Conservation (phyloP, 1,140 invertebrate species). For the Caenorhabditis tropicalis region DNA sequence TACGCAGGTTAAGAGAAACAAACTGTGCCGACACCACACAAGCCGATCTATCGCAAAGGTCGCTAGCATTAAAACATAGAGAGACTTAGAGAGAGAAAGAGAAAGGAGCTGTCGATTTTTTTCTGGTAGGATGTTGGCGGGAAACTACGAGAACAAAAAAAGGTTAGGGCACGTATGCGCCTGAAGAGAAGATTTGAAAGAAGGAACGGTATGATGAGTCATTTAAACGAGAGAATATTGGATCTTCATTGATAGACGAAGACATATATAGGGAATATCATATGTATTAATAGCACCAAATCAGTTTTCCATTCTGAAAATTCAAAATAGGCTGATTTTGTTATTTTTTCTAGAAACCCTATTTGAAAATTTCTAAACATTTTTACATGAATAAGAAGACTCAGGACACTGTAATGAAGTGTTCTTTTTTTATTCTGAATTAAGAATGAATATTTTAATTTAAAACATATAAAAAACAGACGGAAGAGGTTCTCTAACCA, state of each 20-base stretch:
- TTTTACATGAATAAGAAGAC: too few species aligned
- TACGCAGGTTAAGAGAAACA: background rate
- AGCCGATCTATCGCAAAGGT: slow-evolving; percentile 36
- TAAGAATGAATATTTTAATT: too few species aligned
- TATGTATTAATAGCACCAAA: too few species aligned
- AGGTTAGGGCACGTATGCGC: background rate
- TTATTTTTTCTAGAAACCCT: too few species aligned
- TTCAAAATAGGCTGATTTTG: too few species aligned
- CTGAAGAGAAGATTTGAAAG: background rate
- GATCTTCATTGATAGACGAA: too few species aligned
- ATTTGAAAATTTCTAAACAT: too few species aligned
- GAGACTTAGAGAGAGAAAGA: background rate
- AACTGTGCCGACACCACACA: slow-evolving; percentile 41
- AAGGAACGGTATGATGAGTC: background rate
- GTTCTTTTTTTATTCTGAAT: too few species aligned
- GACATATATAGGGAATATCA: too few species aligned
- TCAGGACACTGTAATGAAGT: too few species aligned
- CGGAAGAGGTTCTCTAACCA: background rate
- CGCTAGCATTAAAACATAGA: slow-evolving; percentile 20
- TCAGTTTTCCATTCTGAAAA: too few species aligned
- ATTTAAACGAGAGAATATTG: too few species aligned
- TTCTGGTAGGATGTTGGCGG: background rate
- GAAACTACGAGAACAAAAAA: slow-evolving; percentile 14
- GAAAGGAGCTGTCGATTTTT: slow-evolving; percentile 29
- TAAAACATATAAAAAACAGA: background rate